A percentile compares a stretch with the other conserved stretches of the same genome.
Conservation (phyloP, 2,888 invertebrate genomes). For the Mesochorus sp. region DNA sequence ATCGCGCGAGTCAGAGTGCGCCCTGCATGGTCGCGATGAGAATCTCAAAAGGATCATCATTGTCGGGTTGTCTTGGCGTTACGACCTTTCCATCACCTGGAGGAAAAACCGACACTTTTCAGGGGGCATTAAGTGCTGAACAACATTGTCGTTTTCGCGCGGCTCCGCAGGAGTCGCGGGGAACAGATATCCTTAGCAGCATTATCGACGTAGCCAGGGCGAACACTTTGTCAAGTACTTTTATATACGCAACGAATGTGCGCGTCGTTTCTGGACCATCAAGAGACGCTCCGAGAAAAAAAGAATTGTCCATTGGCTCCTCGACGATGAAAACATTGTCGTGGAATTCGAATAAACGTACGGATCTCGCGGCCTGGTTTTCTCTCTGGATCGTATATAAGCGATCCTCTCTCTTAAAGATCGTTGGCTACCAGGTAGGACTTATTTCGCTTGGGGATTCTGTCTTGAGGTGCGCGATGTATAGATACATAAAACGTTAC, state of each 20-base stretch:
- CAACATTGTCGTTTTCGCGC: constrained; percentile 50
- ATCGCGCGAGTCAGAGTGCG: constrained; percentile 9
- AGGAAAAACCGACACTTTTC: constrained; percentile 37
- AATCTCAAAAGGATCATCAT: constrained; percentile 40
- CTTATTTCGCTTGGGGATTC: constrained; percentile 37
- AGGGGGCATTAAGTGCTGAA: constrained; percentile 41
- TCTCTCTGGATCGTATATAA: not conserved
- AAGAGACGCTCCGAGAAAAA: constrained; percentile 14
- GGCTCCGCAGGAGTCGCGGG: constrained; percentile 18
- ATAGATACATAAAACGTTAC: no score
- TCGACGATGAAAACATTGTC: constrained; percentile 57
- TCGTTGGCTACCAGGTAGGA: no score
- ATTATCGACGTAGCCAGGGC: constrained; percentile 7
- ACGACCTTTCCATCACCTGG: constrained; percentile 30
- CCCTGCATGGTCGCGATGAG: not conserved
- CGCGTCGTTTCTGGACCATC: not conserved
- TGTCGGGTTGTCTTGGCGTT: constrained; percentile 30
- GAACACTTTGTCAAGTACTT: constrained; percentile 15
- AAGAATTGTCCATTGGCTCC: constrained; percentile 45
- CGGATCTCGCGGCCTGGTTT: not conserved
- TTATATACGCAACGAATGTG: not conserved
- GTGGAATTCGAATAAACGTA: constrained; percentile 54
- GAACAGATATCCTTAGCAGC: not conserved
- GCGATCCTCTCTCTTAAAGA: not conserved
- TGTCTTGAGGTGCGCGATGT: not conserved